Conservation (phyloP, 1,140 invertebrate species). For the Trinorchestia longiramus region DNA sequence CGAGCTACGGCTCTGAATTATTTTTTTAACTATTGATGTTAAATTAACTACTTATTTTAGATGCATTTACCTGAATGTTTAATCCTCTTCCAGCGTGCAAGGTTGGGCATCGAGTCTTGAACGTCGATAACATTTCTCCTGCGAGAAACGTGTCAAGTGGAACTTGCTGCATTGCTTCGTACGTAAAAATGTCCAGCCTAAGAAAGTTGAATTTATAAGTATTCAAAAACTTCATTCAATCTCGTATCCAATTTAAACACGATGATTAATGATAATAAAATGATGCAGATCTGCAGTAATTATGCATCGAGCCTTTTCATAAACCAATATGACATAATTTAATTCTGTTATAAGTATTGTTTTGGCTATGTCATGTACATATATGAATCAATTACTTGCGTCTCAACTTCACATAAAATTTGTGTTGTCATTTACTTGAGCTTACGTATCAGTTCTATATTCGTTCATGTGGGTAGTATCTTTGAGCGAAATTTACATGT, state of each 20-base stretch:
- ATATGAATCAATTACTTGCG: not conserved
- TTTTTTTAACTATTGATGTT: no score
- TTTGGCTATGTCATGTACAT: no score
- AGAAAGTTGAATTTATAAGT: not conserved
- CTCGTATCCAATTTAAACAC: not conserved
- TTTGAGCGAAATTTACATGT: not conserved
- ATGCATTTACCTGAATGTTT: not conserved
- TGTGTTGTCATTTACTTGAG: not conserved
- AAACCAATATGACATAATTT: no score
- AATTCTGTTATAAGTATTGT: no score
- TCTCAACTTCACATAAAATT: not conserved
- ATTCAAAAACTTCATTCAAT: not conserved
- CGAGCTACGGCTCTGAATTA: no score
- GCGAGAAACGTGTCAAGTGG: not conserved
- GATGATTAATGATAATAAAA: no score
- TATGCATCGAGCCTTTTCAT: no score
- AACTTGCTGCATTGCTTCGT: not conserved
- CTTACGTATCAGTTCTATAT: not conserved
- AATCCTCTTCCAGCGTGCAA: not conserved
- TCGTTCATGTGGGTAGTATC: not conserved
- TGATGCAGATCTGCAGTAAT: no score
- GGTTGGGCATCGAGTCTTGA: constrained; percentile 33
- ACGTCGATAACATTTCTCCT: not conserved
- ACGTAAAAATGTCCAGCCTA: not conserved
- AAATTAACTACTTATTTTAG: no score